phyloP scores from a whole-genome alignment of 1,140 invertebrate species.

The Neodiprion virginianus region DNA sequence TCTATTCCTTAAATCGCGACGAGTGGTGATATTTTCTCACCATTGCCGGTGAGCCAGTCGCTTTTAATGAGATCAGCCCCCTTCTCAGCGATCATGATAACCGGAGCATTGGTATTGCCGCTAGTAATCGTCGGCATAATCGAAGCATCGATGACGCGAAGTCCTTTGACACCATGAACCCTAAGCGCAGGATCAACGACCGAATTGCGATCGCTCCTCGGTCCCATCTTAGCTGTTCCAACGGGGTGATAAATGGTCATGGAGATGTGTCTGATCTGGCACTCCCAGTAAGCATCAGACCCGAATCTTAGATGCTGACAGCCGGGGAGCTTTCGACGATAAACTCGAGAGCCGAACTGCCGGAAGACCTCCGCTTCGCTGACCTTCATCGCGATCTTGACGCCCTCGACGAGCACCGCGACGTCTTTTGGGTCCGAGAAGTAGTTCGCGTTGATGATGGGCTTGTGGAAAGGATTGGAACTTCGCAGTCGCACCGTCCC shows the following conservation, averaged over 20 bases:
- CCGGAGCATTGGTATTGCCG: conserved; percentile 86
- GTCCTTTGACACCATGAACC: conserved; percentile 78
- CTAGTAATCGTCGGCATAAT: conserved; percentile 85
- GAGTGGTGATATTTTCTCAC: too few species aligned
- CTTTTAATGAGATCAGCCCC: conserved; percentile 82
- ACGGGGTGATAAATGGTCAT: conserved; percentile 89
- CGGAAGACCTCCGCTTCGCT: conserved; percentile 79
- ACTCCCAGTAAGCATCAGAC: conserved; percentile 84
- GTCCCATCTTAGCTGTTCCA: conserved; percentile 87
- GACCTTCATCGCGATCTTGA: conserved; percentile 75
- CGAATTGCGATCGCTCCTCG: conserved; percentile 72
- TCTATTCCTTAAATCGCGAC: too few species aligned
- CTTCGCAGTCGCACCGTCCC: conserved; percentile 78
- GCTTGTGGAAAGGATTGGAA: conserved; percentile 84
- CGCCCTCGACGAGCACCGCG: conserved; percentile 81
- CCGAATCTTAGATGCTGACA: conserved; percentile 76
- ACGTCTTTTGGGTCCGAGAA: conserved; percentile 81
- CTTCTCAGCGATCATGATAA: conserved; percentile 88
- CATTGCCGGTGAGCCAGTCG: conserved; percentile 64
- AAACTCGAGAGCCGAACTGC: conserved; percentile 79
- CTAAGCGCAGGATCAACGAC: conserved; percentile 82
- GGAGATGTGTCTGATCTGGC: conserved; percentile 82
- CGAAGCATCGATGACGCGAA: conserved; percentile 87
- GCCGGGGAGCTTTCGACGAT: conserved; percentile 77
- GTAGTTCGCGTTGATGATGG: conserved; percentile 89